These are phyloP conservation scores for Parthenolecanium corni DNA, from an alignment of 2,888 invertebrate species.

Conservation along the genomic window DNA sequence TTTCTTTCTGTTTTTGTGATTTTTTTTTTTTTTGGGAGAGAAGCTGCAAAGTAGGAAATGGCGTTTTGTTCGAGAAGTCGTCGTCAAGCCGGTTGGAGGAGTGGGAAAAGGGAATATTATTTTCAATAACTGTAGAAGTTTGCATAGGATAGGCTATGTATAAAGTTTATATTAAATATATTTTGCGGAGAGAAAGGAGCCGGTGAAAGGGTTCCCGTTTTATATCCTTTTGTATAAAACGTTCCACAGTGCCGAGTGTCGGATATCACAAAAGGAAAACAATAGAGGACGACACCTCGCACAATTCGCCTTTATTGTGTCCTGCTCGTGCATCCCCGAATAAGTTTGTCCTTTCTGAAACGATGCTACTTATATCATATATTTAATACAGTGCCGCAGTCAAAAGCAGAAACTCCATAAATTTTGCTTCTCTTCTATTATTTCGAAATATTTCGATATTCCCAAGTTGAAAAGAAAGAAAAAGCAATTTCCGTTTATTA, in stretches of 20 bases:
- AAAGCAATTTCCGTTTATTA: conserved; percentile 12
- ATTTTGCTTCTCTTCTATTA: conserved; percentile 23
- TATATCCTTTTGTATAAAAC: conserved; percentile 27
- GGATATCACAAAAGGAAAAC: conserved; percentile 27
- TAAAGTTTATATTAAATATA: conserved; percentile 27
- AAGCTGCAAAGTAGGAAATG: too few species aligned
- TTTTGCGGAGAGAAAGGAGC: conserved; percentile 20
- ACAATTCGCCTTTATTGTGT: conserved; percentile 28
- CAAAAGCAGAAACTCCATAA: conserved; percentile 26
- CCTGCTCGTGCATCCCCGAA: conserved; percentile 26
- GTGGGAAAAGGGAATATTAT: conserved; percentile 23
- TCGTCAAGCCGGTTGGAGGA: too few species aligned
- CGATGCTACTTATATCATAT: conserved; percentile 29
- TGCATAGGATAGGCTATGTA: conserved; percentile 23
- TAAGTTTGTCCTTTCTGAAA: conserved; percentile 25
- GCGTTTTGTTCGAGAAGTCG: too few species aligned
- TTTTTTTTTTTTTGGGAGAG: too few species aligned
- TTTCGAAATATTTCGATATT: conserved; percentile 20
- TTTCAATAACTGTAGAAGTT: conserved; percentile 29
- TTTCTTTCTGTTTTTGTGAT: not conserved
- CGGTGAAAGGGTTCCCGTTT: conserved; percentile 25
- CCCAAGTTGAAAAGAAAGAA: conserved; percentile 11
- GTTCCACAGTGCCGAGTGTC: conserved; percentile 18
- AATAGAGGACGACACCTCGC: conserved; percentile 26
- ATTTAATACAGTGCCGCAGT: conserved; percentile 29